These are phyloP conservation scores for Diorhabda sublineata DNA, from an alignment of 1,140 invertebrate species.

Conservation along the genomic window DNA sequence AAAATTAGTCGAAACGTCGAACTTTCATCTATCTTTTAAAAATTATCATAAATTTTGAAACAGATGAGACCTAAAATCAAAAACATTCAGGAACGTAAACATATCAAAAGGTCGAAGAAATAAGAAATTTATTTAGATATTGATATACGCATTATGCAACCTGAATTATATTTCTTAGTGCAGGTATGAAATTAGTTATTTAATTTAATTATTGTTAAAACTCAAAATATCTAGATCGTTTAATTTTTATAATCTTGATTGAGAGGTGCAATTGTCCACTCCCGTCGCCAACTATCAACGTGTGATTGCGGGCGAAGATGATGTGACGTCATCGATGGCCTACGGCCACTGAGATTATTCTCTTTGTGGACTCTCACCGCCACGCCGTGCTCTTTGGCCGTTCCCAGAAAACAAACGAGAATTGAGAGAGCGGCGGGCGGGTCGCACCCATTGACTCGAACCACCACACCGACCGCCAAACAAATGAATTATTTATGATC, in stretches of 20 bases:
- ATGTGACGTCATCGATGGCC: slow-evolving; percentile 1
- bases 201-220: too few species aligned
- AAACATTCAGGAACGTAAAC: too few species aligned
- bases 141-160: too few species aligned
- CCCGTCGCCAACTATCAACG: background rate
- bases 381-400: slow-evolving; percentile 8
- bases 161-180: too few species aligned
- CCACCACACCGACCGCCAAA: slow-evolving; percentile 11
- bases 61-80: too few species aligned
- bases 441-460: slow-evolving; percentile 17
- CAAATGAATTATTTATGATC: slow-evolving; percentile 21
- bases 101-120: too few species aligned
- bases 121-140: too few species aligned
- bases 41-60: too few species aligned
- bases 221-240: too few species aligned
- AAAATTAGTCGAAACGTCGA: too few species aligned
- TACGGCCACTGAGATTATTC: slow-evolving; percentile 14
- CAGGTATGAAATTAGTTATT: too few species aligned
- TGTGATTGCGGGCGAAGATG: background rate
- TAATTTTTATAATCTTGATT: background rate
- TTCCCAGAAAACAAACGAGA: slow-evolving; percentile 18
- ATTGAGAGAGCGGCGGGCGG: background rate
- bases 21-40: too few species aligned
- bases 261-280: background rate
- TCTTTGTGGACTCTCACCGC: background rate